These are phyloP conservation scores for Lysandra bellargus DNA, from an alignment of 2,888 invertebrate genomes.

Conservation along the genomic window DNA sequence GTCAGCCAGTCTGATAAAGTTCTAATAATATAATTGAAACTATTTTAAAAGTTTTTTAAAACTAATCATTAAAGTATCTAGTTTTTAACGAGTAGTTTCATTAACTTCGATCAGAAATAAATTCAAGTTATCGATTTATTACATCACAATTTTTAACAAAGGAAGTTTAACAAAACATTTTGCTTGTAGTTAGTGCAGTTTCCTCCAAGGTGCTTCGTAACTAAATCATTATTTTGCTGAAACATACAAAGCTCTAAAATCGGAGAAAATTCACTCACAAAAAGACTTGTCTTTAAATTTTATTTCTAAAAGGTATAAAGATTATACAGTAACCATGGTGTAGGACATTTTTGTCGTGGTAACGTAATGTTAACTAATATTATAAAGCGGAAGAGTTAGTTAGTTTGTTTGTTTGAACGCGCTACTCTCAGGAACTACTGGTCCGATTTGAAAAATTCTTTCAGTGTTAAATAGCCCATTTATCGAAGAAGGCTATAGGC, in stretches of 20 bases:
- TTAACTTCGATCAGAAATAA: not conserved
- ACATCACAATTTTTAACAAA: not conserved
- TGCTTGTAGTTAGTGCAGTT: slow-evolving; percentile 12
- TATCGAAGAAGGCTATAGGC: too few relatives aligned
- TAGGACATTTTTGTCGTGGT: too few relatives aligned
- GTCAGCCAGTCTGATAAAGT: not conserved
- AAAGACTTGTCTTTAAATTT: too few relatives aligned
- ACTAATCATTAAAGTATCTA: not conserved
- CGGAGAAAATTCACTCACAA: not conserved
- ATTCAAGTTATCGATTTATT: not conserved
- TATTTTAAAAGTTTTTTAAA: not conserved
- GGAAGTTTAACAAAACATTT: not conserved
- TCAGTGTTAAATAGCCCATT: too few relatives aligned
- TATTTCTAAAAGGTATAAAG: too few relatives aligned
- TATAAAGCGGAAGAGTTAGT: too few relatives aligned
- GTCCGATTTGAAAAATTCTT: too few relatives aligned
- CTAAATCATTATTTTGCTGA: not conserved
- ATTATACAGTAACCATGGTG: too few relatives aligned
- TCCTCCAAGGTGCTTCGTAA: not conserved
- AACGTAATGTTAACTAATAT: too few relatives aligned
- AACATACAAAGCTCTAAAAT: not conserved
- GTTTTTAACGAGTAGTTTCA: not conserved
- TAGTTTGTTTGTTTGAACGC: too few relatives aligned
- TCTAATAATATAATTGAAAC: not conserved
- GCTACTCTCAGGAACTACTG: too few relatives aligned